Evolutionary conservation across 2,113 vertebrate species (phyloP), one percentile per base, ranked within the genome.

Genomic region (Plestiodon gilberti): DNA sequence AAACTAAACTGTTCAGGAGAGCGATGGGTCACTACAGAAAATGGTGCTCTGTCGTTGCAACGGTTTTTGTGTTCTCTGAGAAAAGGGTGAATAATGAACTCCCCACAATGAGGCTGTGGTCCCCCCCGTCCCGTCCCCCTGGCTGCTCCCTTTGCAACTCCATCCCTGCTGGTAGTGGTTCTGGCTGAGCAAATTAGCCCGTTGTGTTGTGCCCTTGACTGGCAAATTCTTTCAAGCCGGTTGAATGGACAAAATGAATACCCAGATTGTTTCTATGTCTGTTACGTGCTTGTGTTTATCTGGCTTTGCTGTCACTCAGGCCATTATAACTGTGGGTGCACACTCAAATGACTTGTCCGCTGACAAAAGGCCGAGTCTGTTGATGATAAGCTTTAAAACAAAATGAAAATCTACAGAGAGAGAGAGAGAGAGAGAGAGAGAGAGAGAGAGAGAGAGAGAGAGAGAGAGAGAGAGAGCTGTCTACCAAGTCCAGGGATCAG

Each of bases 181-280:
- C 95, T 94, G 93, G 93, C 93, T 95, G 96, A 97, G 96, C 96
- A 97, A 97, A 97, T 97, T 97, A 97, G 97, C 96, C 96, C 96
- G 96, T 96, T 96, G 96, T 97, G 96, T 96, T 96, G 97, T 97
- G 97, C 93, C 94, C 95, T 98, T 98, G 97, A 96, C 96, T 96
- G 96, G 95, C 96, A 98, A 98, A 98, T 98, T 97, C 97, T 96
- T 96, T 96, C 95, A 96, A 94, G 93, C 91, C 95, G 97, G 96
- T 97, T 97, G 96, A 97, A 95, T 96, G 97, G 96, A 95, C 97
- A 97, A 94, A 94, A 94, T 97, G 97, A 98, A 98, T 97, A 95
- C 95, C 96, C 89, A 93, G 93, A 96, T 95, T 96, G 95, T 96
- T 95, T 95, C 94, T 89, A 89, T 67, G 93, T 94, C 96, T 96